These are phyloP conservation scores for Silurus meridionalis DNA, from an alignment of 2,113 vertebrate genomes.

Conservation along the genomic window DNA sequence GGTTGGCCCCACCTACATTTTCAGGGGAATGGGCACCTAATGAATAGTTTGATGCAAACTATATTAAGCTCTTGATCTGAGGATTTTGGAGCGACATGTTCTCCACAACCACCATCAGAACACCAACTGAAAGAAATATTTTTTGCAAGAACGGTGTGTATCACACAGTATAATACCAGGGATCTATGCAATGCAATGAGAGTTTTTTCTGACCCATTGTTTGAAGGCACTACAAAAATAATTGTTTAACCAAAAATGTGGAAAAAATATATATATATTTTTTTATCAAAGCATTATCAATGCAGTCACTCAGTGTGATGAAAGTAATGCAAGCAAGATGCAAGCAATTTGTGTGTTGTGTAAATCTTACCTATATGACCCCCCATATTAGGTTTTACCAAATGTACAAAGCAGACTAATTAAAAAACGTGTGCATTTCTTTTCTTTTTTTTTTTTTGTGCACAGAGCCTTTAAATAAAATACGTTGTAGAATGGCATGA, in stretches of 20 bases:
- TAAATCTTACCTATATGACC: background rate
- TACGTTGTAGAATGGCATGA: background rate
- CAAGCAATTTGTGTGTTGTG: background rate
- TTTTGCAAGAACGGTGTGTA: background rate
- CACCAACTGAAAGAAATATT: background rate
- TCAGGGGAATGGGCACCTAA: background rate
- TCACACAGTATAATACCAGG: background rate
- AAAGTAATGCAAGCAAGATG: background rate
- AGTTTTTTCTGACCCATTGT: background rate
- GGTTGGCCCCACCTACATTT: background rate
- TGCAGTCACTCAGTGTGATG: background rate
- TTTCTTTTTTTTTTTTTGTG: background rate
- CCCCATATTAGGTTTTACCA: too few species aligned
- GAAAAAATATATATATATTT: too few species aligned
- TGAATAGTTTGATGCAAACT: background rate
- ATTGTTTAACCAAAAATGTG: too few species aligned
- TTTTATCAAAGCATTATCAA: background rate
- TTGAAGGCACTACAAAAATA: too few species aligned
- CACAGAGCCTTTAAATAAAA: background rate
- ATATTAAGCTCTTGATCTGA: too few species aligned
- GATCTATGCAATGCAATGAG: background rate
- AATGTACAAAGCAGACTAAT: too few species aligned
- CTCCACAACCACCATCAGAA: background rate
- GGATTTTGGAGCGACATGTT: background rate
- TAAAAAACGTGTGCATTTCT: background rate